phyloP scores from a whole-genome alignment of 2,113 vertebrate species.

The Pseudopipra pipra region DNA sequence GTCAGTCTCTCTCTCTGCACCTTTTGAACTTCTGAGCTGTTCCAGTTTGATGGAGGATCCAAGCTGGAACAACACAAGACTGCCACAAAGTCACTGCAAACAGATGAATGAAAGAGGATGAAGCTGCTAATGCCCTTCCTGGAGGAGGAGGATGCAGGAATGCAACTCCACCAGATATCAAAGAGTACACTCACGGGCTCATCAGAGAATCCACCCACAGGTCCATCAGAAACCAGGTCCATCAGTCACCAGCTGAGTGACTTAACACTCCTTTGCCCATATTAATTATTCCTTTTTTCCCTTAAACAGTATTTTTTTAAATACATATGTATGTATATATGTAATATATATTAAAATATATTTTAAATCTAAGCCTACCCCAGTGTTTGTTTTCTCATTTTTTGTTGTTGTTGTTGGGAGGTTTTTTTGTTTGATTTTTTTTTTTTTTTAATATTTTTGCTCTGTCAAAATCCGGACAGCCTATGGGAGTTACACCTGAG shows the following conservation, averaged over 20 bases:
- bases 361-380: neutral
- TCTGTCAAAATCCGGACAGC: rapidly evolving
- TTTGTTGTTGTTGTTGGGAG: neutral
- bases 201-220: neutral
- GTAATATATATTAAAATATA: neutral
- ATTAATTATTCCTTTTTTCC: neutral
- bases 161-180: neutral
- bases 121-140: neutral
- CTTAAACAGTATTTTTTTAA: neutral
- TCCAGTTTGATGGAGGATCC: neutral
- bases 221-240: neutral
- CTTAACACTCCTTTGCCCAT: neutral
- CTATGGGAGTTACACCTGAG: neutral
- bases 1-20: neutral
- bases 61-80: neutral
- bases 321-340: neutral
- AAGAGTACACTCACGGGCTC: neutral
- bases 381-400: neutral
- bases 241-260: neutral
- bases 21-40: neutral
- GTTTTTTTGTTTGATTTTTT: neutral
- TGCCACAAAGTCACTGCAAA: neutral
- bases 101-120: neutral
- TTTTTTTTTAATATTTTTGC: neutral
- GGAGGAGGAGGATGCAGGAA: neutral